Evolutionary conservation across 1,140 invertebrate genomes (phyloP).

Genomic region (Stegodyphus dumicola): DNA sequence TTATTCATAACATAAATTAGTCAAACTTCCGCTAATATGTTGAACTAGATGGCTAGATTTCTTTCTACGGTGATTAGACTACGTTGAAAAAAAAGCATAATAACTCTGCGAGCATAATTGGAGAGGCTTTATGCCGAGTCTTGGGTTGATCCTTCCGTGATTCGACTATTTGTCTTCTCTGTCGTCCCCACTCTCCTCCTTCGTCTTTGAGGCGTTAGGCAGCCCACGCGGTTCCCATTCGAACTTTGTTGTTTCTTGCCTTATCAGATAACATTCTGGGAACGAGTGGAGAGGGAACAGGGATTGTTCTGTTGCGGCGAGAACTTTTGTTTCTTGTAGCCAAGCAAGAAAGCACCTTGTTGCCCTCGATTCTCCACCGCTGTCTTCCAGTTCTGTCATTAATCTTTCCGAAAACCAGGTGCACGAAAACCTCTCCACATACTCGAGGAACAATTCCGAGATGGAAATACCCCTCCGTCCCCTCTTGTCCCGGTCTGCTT

Average conservation of each 20-base stretch:
- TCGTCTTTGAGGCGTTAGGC: no score
- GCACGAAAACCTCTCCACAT: conserved; percentile 24
- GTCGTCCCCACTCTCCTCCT: no score
- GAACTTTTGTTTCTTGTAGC: conserved; percentile 22
- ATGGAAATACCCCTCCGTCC: neutral
- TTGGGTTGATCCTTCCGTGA: no score
- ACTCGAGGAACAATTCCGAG: conserved; percentile 6
- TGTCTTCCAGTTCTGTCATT: conserved; percentile 35
- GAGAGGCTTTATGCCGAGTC: no score
- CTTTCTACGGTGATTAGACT: no score
- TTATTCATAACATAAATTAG: neutral
- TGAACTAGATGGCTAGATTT: no score
- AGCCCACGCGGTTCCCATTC: no score
- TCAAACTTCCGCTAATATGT: neutral
- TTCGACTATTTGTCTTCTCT: no score
- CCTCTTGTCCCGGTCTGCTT: conserved; percentile 7
- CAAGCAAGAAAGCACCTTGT: neutral
- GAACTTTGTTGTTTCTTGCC: no score
- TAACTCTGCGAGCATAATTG: no score
- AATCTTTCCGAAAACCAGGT: conserved; percentile 48
- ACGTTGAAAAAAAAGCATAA: no score
- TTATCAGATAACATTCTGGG: conserved; percentile 31
- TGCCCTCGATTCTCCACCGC: conserved; percentile 18
- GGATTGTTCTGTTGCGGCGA: conserved; percentile 29
- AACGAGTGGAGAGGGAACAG: neutral